Conservation (phyloP, 2,113 vertebrate species). For the Pagrus major region DNA sequence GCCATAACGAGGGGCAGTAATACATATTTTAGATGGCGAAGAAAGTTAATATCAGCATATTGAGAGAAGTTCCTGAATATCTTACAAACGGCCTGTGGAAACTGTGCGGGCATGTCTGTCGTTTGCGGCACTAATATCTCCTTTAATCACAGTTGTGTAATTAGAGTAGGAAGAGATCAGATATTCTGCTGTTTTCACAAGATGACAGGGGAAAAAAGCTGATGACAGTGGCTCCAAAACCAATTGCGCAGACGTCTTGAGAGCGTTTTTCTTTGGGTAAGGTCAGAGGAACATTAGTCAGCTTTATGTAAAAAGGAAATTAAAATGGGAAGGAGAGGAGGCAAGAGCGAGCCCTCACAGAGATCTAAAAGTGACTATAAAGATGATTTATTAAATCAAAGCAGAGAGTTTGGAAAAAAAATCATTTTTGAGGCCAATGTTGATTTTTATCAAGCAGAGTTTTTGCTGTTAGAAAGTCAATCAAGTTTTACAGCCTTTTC, state of each 20-base stretch:
- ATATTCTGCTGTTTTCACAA: constrained; percentile 42
- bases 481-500: constrained; percentile 33
- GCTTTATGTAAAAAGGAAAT: constrained; percentile 56
- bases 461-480: constrained; percentile 27
- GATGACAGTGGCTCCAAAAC: constrained; percentile 50
- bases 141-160: constrained; percentile 58
- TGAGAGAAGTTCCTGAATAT: constrained; percentile 21
- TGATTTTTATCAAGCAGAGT: constrained; percentile 42
- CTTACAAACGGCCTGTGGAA: background rate
- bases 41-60: constrained; percentile 25
- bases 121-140: constrained; percentile 23
- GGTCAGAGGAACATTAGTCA: constrained; percentile 48
- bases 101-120: constrained; percentile 55
- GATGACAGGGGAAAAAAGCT: constrained; percentile 51
- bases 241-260: constrained; percentile 37
- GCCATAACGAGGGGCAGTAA: constrained; percentile 8
- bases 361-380: constrained; percentile 41
- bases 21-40: constrained; percentile 23
- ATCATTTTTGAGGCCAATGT: constrained; percentile 28
- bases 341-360: constrained; percentile 10
- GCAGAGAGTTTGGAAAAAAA: background rate
- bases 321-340: constrained; percentile 50
- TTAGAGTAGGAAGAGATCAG: constrained; percentile 57
- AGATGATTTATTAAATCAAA: constrained; percentile 63
- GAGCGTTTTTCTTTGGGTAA: constrained; percentile 26